phyloP scores from a whole-genome alignment of 1,140 invertebrate species.

The Gryllus bimaculatus region DNA sequence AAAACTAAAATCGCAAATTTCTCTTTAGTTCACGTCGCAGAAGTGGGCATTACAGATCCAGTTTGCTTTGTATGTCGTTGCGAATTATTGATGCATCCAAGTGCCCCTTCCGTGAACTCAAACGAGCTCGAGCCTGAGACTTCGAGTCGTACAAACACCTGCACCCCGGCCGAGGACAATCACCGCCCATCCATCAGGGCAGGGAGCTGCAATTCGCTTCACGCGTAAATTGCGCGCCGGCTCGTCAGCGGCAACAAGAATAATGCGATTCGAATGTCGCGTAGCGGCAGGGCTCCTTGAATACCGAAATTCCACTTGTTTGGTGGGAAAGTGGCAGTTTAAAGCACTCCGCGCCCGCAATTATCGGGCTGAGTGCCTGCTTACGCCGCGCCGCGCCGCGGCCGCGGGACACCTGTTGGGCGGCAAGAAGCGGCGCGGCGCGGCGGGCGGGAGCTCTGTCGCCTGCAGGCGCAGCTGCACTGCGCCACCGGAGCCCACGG shows the following conservation, averaged over 20 bases:
- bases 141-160: too few relatives aligned
- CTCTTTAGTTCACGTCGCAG: too few relatives aligned
- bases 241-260: neutral
- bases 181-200: too few relatives aligned
- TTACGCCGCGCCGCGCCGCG: neutral
- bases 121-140: too few relatives aligned
- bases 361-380: neutral
- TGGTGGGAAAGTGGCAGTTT: neutral
- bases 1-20: too few relatives aligned
- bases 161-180: too few relatives aligned
- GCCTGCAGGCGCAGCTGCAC: neutral
- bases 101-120: too few relatives aligned
- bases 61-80: too few relatives aligned
- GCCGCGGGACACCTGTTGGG: neutral
- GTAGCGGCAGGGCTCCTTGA: neutral
- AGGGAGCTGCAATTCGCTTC: too few relatives aligned
- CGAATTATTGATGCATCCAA: too few relatives aligned
- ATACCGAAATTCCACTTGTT: slow-evolving; percentile 4
- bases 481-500: neutral
- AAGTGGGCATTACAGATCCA: too few relatives aligned
- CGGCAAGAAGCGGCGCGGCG: neutral
- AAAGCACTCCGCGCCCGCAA: neutral
- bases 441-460: neutral
- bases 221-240: too few relatives aligned
- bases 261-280: neutral